Evolutionary conservation across 2,888 invertebrate species (phyloP), one percentile per base, ranked within the genome.

Genomic region (Chrysolina americana): DNA sequence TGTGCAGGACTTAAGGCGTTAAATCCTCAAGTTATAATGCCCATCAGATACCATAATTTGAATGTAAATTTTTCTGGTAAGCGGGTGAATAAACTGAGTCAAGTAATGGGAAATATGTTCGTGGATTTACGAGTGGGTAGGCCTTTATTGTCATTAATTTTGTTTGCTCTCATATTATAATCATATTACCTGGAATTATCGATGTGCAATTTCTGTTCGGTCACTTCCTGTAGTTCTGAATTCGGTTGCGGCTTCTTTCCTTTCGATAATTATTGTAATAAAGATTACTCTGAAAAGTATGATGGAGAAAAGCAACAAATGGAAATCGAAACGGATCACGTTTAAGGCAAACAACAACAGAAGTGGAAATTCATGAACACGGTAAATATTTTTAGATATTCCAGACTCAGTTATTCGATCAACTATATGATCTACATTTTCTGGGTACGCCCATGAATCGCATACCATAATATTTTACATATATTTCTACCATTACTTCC

Each of bases 41-140:
- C 56, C 65, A 48, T 62, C 68, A n/a, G 56, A 59, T 59, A 15
- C 36, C 64, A 65, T 70, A 72, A 68, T 76, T 76, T 72, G 64
- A 63, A 74, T 76, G 78, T 69, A 73, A 76, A 78, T 78, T 76
- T 70, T 75, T 70, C 64, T 71, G 68, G 41, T 17, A 41, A 68
- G 41, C 48, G 41, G 17, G 2, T 15, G 53, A 48, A 68, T 68
- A 53, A 53, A 68, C 48, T 68, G 50, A 66, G n/a, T 50, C 36
- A 50, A n/a, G 19, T 66, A 28, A 50, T 66, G 36, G 50, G 50
- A 11, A 48, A 66, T 50, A 68, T 53, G 41, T 53, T 53, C 68
- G 28, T 53, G 28, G 28, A 53, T 53, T 53, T 68, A 36, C 48
- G 50, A 28, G 50, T 68, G 19, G 47, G 48, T 15, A 23, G 47